Evolutionary conservation across 92 coral and sea anemone genomes (phyloP), one percentile per base, ranked within the genome.

Genomic region (Parazoanthus darwini): DNA sequence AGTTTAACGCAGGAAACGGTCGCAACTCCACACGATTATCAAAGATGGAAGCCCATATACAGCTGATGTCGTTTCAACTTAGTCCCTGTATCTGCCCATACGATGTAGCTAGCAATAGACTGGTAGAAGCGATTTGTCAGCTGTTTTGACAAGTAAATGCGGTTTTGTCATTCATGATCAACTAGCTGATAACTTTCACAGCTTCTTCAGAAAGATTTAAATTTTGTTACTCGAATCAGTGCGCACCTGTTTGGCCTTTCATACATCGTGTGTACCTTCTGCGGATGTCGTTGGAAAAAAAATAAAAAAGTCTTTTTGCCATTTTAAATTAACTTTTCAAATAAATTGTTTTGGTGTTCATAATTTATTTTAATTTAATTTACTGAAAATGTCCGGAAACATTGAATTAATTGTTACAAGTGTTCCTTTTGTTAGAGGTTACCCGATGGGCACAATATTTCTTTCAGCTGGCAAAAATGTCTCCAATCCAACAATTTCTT

Each of bases 121-220:
- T 29, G 86, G 23, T 38, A 51, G 54, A 51, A 79, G 56, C 56
- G 18, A 48, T 79, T 80, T 80, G 67, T 80, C 85, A 84, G 87
- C 87, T 84, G 79, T 33, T 35, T 46, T 51, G 87, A 70, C 26
- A 29, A 48, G 38, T 71, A 84, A 71, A 46, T 46, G 78, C 56
- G 48, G 78, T 84, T 71, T 68, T 67, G 35, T 72, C 87, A 46
- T 72, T 84, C 50, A 26, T 84, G 79, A 84, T 84, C 68, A 68
- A 72, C 42, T 4, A 72, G 46, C 54, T 71, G 87, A 71, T 84
- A 84, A 73, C 63, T 84, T 33, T 29, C 43, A 16, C 42, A 66
- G 66, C 87, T 50, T 15, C 66, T 13, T 48, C 38, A 10, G 39
- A 26, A 71, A 84, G 8, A 71, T 6, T 50, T 48, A 20, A 79